phyloP scores from a whole-genome alignment of 2,797 vertebrate genomes.

The Manis crassicaudata region DNA sequence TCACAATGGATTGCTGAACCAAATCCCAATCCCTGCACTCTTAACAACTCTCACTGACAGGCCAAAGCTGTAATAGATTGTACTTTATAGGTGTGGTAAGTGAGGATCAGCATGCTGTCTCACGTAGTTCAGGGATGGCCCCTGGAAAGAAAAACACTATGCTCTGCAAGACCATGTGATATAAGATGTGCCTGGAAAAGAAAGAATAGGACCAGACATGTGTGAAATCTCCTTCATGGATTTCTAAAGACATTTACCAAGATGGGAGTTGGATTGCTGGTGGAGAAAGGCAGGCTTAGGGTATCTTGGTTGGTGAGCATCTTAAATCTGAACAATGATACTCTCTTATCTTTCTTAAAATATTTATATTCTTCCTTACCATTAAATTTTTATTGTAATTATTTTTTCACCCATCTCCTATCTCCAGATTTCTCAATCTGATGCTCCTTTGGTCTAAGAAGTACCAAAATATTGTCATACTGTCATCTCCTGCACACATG shows the following conservation, averaged over 20 bases:
- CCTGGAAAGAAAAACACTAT: constrained; percentile 15
- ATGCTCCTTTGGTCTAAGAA: background rate
- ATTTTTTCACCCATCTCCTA: background rate
- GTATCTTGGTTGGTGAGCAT: background rate
- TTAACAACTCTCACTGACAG: constrained; percentile 54
- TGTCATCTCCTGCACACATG: background rate
- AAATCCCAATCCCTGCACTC: constrained; percentile 26
- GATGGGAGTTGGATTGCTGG: background rate
- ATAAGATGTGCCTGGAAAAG: background rate
- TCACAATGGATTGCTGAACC: constrained; percentile 45
- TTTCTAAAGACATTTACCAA: background rate
- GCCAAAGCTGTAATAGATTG: constrained; percentile 13
- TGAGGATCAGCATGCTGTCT: constrained; percentile 43
- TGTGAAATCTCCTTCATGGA: background rate
- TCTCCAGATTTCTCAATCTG: constrained; percentile 7
- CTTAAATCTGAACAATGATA: background rate
- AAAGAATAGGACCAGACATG: background rate
- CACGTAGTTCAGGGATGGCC: background rate
- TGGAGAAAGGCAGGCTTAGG: background rate
- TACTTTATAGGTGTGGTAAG: constrained; percentile 47
- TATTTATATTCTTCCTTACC: constrained; percentile 12
- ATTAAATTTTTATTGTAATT: constrained; percentile 25
- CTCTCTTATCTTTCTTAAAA: background rate
- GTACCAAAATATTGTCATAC: background rate
- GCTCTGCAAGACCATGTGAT: background rate